Conservation (phyloP, 2,797 vertebrate genomes). For the Microhierax caerulescens region DNA sequence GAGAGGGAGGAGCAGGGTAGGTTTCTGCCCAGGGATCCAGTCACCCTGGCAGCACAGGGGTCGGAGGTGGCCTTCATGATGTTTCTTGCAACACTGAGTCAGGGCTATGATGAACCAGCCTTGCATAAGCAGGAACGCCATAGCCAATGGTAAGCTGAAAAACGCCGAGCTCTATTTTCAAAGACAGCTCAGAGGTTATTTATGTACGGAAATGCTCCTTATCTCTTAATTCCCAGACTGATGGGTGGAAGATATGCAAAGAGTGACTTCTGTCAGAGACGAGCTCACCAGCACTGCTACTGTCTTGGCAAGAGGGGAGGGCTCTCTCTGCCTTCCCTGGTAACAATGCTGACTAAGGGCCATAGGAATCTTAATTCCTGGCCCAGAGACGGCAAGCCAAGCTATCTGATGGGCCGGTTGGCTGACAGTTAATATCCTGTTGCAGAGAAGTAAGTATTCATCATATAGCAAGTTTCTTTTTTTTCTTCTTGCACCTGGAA, state of each 20-base stretch:
- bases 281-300: slow-evolving; percentile 49
- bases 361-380: slow-evolving; percentile 65
- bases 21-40: not conserved
- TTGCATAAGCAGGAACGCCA: slow-evolving; percentile 61
- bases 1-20: not conserved
- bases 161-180: slow-evolving; percentile 54
- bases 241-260: slow-evolving; percentile 68
- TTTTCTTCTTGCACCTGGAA: not conserved
- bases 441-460: not conserved
- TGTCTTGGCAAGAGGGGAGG: slow-evolving; percentile 31
- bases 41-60: slow-evolving; percentile 32
- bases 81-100: slow-evolving; percentile 39
- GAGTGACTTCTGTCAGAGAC: slow-evolving; percentile 65
- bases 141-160: slow-evolving; percentile 37
- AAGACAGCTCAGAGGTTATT: slow-evolving; percentile 69
- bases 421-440: slow-evolving; percentile 66
- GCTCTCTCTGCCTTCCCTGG: slow-evolving; percentile 37
- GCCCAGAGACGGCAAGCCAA: slow-evolving; percentile 36
- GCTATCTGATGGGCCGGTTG: slow-evolving; percentile 63
- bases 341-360: slow-evolving; percentile 64
- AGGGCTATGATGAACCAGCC: slow-evolving; percentile 41
- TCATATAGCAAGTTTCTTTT: slow-evolving; percentile 7
- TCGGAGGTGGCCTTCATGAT: slow-evolving; percentile 33
- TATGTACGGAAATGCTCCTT: slow-evolving; percentile 67
- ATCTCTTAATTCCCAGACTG: slow-evolving; percentile 71